A percentile compares a stretch with the other conserved stretches of the same genome.
These are phyloP conservation scores for Apodemia zela DNA, from an alignment of 2,888 invertebrate genomes.

Conservation along the genomic window DNA sequence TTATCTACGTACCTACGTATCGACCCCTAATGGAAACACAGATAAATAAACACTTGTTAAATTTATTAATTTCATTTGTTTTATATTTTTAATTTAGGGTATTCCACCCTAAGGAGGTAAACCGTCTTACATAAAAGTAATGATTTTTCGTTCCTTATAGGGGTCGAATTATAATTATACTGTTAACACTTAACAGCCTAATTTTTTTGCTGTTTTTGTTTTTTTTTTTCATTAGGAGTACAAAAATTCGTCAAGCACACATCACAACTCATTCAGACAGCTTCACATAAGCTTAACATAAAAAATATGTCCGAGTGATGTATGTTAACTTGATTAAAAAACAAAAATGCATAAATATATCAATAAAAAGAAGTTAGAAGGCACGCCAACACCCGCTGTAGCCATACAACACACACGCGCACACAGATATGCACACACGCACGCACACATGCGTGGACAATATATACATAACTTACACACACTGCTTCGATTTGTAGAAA, in stretches of 20 bases:
- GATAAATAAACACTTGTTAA: background rate
- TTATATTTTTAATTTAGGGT: background rate
- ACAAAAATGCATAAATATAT: conserved; percentile 63
- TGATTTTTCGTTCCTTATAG: background rate
- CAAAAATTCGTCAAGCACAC: conserved; percentile 24
- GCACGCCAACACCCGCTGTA: conserved; percentile 64
- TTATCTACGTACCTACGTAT: conserved; percentile 33
- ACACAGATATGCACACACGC: conserved; percentile 43
- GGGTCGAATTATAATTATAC: conserved; percentile 13
- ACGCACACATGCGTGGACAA: conserved; percentile 32
- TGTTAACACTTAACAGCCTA: conserved; percentile 34
- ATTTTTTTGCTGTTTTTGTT: conserved; percentile 35
- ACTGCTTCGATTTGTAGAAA: conserved; percentile 16
- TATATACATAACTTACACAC: conserved; percentile 14
- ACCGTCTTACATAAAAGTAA: background rate
- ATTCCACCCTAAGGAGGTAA: background rate
- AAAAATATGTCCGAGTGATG: conserved; percentile 15
- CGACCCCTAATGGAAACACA: conserved; percentile 12
- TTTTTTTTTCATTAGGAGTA: conserved; percentile 31
- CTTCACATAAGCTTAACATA: conserved; percentile 14
- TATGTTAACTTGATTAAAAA: conserved; percentile 39
- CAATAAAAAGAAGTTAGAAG: conserved; percentile 46
- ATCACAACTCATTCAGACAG: conserved; percentile 14
- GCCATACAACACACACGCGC: conserved; percentile 43
- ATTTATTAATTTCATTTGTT: background rate